phyloP scores from a whole-genome alignment of 2,888 invertebrate genomes.

The Sinohyriopsis cumingii region DNA sequence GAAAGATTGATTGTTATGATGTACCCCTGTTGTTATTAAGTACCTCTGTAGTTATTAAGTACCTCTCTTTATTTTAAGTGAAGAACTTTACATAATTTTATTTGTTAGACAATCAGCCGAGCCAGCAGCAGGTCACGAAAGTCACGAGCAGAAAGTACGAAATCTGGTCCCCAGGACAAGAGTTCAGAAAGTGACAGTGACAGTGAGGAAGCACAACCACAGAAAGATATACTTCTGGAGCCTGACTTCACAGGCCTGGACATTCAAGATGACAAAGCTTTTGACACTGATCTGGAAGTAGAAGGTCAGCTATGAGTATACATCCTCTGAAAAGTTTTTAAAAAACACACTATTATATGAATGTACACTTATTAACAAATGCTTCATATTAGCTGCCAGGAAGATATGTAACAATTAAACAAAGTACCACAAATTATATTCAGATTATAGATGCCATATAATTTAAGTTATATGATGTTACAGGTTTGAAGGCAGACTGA shows the following conservation, averaged over 20 bases:
- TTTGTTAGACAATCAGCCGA: slow-evolving; percentile 58
- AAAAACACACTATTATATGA: not conserved
- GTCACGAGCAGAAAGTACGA: slow-evolving; percentile 50
- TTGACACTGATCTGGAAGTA: slow-evolving; percentile 68
- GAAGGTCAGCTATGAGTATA: slow-evolving; percentile 51
- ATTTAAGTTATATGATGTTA: too few species aligned
- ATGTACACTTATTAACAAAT: not conserved
- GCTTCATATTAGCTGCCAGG: not conserved
- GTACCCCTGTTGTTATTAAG: too few species aligned
- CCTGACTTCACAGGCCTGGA: slow-evolving; percentile 48
- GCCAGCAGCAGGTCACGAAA: slow-evolving; percentile 49
- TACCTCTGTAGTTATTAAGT: too few species aligned
- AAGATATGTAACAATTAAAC: not conserved
- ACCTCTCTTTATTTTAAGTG: too few species aligned
- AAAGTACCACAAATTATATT: slow-evolving; percentile 17
- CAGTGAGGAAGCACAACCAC: slow-evolving; percentile 28
- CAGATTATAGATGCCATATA: too few species aligned
- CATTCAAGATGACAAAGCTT: slow-evolving; percentile 63
- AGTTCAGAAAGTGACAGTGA: slow-evolving; percentile 55
- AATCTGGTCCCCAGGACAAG: slow-evolving; percentile 37
- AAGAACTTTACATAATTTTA: too few species aligned
- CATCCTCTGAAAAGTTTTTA: not conserved
- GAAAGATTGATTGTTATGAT: too few species aligned
- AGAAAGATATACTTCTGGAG: slow-evolving; percentile 17
- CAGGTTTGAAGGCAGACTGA: too few species aligned